Evolutionary conservation across 1,140 invertebrate genomes (phyloP).

Genomic region (Magallana gigas): DNA sequence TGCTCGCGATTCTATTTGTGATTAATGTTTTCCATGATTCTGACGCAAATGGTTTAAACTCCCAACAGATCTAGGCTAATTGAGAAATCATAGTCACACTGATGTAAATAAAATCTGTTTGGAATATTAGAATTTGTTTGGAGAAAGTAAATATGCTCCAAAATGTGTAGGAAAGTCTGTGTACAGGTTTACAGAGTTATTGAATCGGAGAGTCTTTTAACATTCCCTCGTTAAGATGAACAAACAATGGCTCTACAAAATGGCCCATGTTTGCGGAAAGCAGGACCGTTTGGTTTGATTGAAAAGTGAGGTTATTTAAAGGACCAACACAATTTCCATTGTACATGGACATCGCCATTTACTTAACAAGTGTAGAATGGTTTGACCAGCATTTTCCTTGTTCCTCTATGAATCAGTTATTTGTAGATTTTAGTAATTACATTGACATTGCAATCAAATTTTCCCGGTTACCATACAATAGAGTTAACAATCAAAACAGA

Average conservation of each 20-base stretch:
- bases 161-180: not conserved
- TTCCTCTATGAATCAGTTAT: not conserved
- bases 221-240: conserved; percentile 11
- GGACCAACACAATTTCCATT: conserved; percentile 24
- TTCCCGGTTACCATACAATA: not conserved
- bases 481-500: not conserved
- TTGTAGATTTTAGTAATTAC: not conserved
- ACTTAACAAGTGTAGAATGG: conserved; percentile 9
- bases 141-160: conserved; percentile 40
- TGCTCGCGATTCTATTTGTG: not conserved
- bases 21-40: not conserved
- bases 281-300: conserved; percentile 18
- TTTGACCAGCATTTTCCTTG: not conserved
- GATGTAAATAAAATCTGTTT: conserved; percentile 39
- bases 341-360: conserved; percentile 17
- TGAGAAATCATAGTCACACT: conserved; percentile 20
- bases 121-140: conserved; percentile 37
- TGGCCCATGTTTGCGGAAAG: conserved; percentile 19
- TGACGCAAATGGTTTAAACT: conserved; percentile 23
- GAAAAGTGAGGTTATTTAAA: conserved; percentile 29
- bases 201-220: conserved; percentile 23
- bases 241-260: conserved; percentile 31
- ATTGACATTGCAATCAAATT: conserved; percentile 3
- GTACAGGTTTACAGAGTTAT: not conserved
- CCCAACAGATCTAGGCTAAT: conserved; percentile 13